These are phyloP conservation scores for Bruchidius siliquastri DNA, from an alignment of 2,888 invertebrate species.

Conservation along the genomic window DNA sequence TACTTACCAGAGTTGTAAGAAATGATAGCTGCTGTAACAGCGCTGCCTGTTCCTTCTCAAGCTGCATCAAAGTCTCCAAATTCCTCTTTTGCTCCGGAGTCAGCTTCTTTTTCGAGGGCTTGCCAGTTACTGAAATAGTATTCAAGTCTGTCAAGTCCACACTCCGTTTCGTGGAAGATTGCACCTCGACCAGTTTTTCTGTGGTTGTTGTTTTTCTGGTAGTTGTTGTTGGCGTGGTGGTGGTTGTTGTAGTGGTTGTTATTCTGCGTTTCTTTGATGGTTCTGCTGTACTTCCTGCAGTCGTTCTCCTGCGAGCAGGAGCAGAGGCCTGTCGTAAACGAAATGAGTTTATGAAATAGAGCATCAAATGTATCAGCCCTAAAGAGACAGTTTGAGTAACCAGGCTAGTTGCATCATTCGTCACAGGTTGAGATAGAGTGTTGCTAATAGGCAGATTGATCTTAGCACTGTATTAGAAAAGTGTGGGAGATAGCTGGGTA, in stretches of 20 bases:
- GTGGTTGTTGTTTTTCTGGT: constrained; percentile 8
- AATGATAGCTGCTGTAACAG: constrained; percentile 44
- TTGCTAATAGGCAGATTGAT: no score
- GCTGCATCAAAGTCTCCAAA: constrained; percentile 38
- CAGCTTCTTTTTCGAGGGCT: constrained; percentile 33
- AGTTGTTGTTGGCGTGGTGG: constrained; percentile 7
- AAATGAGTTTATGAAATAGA: no score
- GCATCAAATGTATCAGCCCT: no score
- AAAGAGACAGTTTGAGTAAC: no score
- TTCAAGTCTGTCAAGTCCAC: constrained; percentile 10
- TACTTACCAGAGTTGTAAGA: constrained; percentile 39
- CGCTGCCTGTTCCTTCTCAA: constrained; percentile 44
- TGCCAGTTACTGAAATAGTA: constrained; percentile 13
- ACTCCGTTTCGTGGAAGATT: constrained; percentile 13
- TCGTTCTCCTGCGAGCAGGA: constrained; percentile 16
- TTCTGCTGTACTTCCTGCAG: constrained; percentile 8
- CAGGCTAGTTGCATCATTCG: no score
- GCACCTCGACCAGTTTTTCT: not conserved
- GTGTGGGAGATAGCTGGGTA: no score
- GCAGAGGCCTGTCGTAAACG: constrained; percentile 1
- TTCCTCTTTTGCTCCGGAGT: constrained; percentile 42
- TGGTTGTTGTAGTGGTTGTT: constrained; percentile 8
- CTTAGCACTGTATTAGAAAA: no score
- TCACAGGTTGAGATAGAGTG: no score
- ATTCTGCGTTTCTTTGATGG: constrained; percentile 6